These are phyloP conservation scores for Dicrostonyx torquatus DNA, from an alignment of 2,797 vertebrate genomes.

Conservation along the genomic window DNA sequence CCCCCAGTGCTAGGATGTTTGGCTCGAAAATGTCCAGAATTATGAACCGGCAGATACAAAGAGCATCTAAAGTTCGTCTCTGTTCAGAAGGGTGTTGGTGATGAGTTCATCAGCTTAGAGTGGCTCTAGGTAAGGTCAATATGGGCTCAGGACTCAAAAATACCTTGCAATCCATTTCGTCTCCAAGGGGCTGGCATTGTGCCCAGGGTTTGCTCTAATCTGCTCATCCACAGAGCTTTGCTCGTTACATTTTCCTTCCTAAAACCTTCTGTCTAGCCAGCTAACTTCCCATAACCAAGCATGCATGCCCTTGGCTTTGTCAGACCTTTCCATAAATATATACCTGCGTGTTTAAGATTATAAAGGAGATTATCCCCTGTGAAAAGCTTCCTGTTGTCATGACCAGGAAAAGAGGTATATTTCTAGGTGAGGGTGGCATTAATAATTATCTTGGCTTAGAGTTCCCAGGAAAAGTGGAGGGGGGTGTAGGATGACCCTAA, in stretches of 20 bases:
- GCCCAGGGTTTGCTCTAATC: background rate
- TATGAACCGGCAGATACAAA: background rate
- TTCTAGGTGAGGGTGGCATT: background rate
- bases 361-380: background rate
- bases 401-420: background rate
- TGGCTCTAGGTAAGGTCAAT: background rate
- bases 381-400: background rate
- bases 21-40: background rate
- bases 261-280: background rate
- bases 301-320: background rate
- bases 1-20: background rate
- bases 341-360: background rate
- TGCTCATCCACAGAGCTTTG: background rate
- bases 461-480: background rate
- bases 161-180: background rate
- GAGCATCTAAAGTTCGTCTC: background rate
- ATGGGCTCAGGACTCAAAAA: background rate
- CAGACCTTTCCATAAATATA: background rate
- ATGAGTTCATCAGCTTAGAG: background rate
- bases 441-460: slow-evolving; percentile 17
- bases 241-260: background rate
- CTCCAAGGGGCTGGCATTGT: background rate
- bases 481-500: background rate
- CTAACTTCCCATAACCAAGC: background rate
- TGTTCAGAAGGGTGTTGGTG: background rate